Base-by-base conservation (phyloP, 2,797 vertebrate species). In the Acridotheres tristis region DNA sequence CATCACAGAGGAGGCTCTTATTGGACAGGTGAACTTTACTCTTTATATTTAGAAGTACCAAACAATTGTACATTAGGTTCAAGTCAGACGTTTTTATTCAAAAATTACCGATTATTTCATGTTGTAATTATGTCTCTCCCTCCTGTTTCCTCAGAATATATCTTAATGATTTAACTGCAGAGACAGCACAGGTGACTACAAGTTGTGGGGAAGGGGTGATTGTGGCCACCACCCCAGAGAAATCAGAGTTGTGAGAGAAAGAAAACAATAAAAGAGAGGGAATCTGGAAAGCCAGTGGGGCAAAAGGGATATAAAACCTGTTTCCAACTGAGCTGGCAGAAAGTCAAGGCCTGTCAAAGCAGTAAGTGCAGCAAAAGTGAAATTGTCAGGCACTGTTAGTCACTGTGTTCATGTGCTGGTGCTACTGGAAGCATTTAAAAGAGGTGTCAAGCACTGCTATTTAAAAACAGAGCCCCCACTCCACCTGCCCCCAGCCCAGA, bases 291-390 rank as follows among this genome's bases (percentile, higher is more conserved):
- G 69, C 22, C 76, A 86, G 42, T 29, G 55, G 86, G 77, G 88
- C 81, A 94, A 96, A 81, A 94, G 92, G 76, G 73, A 93, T 75
- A 48, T 53, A 92, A 87, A 90, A 48, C 32, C 58, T 86, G 54
- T 57, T 96, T 94, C 91, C 95, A 96, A 71, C 27, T 51, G 76
- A 88, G 62, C 1, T 97, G 95, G 96, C 96, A 95, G 82, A 47
- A 92, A 95, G 85, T 93, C 93, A 96, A 92, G 47, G 78, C 38
- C 74, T 96, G 96, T 95, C 95, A 96, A 85, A 95, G 87, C 94
- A 94, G 85, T 94, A 80, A 95, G 83, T 69, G 88, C 93, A 88
- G 78, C 78, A 86, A 94, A 96, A 91, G 69, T 84, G 73, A 84
- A 85, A 84, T 77, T 96, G 95, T 94, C 93, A 96, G 93, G 88